Evolutionary conservation across 2,888 invertebrate species (phyloP), one percentile per base, ranked within the genome.

Genomic region (Lithodes maja): DNA sequence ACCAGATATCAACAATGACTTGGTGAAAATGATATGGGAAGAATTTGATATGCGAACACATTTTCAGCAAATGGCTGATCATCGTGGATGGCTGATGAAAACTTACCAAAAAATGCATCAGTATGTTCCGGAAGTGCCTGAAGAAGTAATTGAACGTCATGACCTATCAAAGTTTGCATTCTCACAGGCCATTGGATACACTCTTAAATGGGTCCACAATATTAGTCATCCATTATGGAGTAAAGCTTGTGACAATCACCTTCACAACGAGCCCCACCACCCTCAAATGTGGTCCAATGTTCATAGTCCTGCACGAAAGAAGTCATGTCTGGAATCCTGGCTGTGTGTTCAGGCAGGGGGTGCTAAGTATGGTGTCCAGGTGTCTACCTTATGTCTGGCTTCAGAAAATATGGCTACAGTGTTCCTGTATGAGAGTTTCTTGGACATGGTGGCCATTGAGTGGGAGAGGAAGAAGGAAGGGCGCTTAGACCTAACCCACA

Each of bases 401-500:
- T 86, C 85, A 33, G 85, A 86, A 52, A 80, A 69, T 69, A 85
- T 85, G 89, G 82, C 85, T 5, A 52, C 49, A 2, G 55, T 54
- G 3, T 85, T 78, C 49, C 82, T 89, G 68, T 68, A 53, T n/a
- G 89, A 89, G 77, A 89, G 89, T 71, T 82, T 89, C 12, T 33
- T 89, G 52, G 89, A 89, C 78, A 89, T 89, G 89, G 85, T 89
- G n/a, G 89, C 69, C 3, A 61, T 85, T 3, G 77, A 85, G n/a
- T 89, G 89, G 89, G 89, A 89, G 54, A 85, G 89, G 33, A 85
- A 81, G 68, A 85, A 82, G 54, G 82, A 3, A 17, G 75, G 75
- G 12, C 2, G 33, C 3, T 52, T 2, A 3, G 82, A 85, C 53
- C 2, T 85, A 50, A 85, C 75, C 17, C 3, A 81, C 33, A 55